A percentile compares a stretch with the other conserved stretches of the same genome.
phyloP scores from a whole-genome alignment of 2,113 vertebrate genomes.

The Dipodomys spectabilis region DNA sequence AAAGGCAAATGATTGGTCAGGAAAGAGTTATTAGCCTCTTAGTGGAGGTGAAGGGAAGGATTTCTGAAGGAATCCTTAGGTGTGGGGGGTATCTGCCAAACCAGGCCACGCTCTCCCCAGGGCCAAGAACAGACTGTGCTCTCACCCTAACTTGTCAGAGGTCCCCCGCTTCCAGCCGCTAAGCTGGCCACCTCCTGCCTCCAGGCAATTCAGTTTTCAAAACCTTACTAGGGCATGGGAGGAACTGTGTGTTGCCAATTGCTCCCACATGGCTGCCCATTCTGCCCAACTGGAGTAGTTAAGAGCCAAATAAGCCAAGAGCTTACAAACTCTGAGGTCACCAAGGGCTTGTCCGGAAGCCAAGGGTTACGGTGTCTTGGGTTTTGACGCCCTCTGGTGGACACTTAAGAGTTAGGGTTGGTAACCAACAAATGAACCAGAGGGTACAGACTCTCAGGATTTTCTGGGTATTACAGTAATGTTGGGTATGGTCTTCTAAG shows the following conservation, averaged over 20 bases:
- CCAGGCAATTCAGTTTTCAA: conserved; percentile 25
- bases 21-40: background rate
- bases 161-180: background rate
- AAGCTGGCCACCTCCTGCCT: background rate
- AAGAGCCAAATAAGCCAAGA: background rate
- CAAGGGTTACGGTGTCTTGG: background rate
- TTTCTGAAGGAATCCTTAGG: background rate
- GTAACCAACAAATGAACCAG: background rate
- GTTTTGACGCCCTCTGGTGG: conserved; percentile 60
- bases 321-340: conserved; percentile 14
- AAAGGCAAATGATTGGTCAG: background rate
- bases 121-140: background rate
- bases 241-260: background rate
- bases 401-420: background rate
- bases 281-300: background rate
- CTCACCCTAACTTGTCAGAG: background rate
- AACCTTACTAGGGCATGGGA: conserved; percentile 8
- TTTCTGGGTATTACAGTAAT: background rate
- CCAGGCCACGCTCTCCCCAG: background rate
- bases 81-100: background rate
- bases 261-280: background rate
- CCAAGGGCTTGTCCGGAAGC: background rate
- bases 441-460: background rate
- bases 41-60: background rate
- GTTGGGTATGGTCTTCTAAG: background rate